Conservation (phyloP, 1,140 invertebrate genomes). For the Zaprionus davidi region DNA sequence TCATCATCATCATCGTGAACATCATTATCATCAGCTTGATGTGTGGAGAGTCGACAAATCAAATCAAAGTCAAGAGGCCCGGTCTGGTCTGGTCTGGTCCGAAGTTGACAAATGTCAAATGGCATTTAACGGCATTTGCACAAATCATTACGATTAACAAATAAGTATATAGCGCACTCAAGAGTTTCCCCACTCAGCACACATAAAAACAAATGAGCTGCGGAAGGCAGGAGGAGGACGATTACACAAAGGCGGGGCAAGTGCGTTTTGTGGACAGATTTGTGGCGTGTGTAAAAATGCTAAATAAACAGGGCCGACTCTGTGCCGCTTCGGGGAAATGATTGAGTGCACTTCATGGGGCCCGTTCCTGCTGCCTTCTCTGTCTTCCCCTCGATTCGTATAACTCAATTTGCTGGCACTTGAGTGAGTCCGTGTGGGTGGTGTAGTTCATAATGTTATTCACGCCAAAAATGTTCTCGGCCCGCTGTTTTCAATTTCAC, state of each 20-base stretch:
- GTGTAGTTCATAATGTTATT: constrained; percentile 19
- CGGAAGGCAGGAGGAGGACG: background rate
- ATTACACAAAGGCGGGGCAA: background rate
- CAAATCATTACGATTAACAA: constrained; percentile 82
- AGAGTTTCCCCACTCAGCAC: constrained; percentile 18
- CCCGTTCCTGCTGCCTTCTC: background rate
- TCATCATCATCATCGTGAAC: background rate
- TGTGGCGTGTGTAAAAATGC: constrained; percentile 58
- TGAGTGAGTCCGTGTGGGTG: constrained; percentile 28
- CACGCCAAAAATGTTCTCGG: constrained; percentile 45
- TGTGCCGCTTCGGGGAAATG: constrained; percentile 11
- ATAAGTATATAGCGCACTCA: constrained; percentile 42
- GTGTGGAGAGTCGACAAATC: constrained; percentile 19
- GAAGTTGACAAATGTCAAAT: constrained; percentile 71
- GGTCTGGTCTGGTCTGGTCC: constrained; percentile 22
- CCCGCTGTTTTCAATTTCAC: constrained; percentile 63
- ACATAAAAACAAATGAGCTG: constrained; percentile 47
- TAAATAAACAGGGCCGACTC: constrained; percentile 45
- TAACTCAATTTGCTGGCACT: constrained; percentile 58
- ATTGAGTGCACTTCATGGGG: constrained; percentile 54
- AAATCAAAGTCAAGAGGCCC: constrained; percentile 44
- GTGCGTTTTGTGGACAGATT: constrained; percentile 48
- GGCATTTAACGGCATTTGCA: constrained; percentile 75
- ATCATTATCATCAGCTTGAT: constrained; percentile 1
- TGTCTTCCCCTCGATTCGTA: constrained; percentile 22